A percentile compares a stretch with the other conserved stretches of the same genome.
These are phyloP conservation scores for Cryptus viduatorius DNA, from an alignment of 2,888 invertebrate species.

Conservation along the genomic window DNA sequence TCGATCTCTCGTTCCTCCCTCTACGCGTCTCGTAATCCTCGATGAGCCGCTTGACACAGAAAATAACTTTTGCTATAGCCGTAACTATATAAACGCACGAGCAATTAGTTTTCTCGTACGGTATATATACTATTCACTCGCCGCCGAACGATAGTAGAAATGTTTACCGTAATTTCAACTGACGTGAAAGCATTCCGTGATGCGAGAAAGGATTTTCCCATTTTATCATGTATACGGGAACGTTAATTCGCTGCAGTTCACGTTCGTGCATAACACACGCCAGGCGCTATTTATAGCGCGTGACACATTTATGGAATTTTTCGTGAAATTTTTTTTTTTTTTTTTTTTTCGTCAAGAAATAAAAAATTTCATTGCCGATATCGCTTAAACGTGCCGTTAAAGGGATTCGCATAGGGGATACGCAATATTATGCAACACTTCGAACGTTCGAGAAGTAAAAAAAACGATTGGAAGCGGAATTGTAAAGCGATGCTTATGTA, in stretches of 20 bases:
- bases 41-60: slow-evolving; percentile 32
- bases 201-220: slow-evolving; percentile 74
- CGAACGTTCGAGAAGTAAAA: slow-evolving; percentile 8
- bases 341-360: neutral
- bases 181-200: slow-evolving; percentile 77
- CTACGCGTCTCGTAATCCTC: slow-evolving; percentile 6
- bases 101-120: slow-evolving; percentile 26
- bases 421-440: slow-evolving; percentile 36
- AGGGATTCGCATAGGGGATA: neutral
- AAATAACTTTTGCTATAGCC: slow-evolving; percentile 8
- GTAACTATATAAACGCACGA: neutral
- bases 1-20: slow-evolving; percentile 21
- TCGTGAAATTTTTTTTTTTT: neutral
- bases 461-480: neutral
- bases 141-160: neutral
- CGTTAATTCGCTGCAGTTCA: slow-evolving; percentile 16
- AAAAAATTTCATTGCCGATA: neutral
- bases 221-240: slow-evolving; percentile 73
- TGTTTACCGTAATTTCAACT: neutral
- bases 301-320: no score
- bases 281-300: neutral
- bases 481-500: neutral
- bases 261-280: neutral
- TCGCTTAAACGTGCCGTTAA: neutral
- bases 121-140: neutral